phyloP scores from a whole-genome alignment of 2,113 vertebrate species.

The Daubentonia madagascariensis region DNA sequence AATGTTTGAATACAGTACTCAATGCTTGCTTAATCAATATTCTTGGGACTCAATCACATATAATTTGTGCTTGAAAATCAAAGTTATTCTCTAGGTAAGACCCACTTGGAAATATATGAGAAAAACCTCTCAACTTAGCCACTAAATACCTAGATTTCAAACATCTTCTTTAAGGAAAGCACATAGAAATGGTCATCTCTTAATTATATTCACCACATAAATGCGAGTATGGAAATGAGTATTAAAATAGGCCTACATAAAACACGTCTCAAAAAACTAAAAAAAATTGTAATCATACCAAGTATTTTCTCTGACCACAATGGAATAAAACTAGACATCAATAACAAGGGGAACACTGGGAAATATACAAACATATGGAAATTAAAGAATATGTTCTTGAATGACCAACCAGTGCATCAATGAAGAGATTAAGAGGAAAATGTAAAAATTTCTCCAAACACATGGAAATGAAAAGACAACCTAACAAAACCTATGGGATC shows the following conservation, averaged over 20 bases:
- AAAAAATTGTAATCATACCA: too few relatives aligned
- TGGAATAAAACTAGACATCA: too few relatives aligned
- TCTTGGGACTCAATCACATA: background rate
- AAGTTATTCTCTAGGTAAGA: background rate
- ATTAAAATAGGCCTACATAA: background rate
- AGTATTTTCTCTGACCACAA: too few relatives aligned
- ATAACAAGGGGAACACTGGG: too few relatives aligned
- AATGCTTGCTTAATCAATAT: background rate
- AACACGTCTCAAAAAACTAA: too few relatives aligned
- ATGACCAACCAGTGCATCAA: too few relatives aligned
- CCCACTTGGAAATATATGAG: background rate
- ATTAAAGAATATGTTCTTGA: too few relatives aligned
- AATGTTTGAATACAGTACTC: background rate
- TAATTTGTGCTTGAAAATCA: background rate
- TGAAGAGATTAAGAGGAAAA: too few relatives aligned
- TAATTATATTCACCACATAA: background rate
- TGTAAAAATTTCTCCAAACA: too few relatives aligned
- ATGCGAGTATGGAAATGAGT: background rate
- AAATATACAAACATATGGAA: too few relatives aligned
- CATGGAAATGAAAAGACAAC: too few relatives aligned
- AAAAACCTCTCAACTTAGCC: background rate
- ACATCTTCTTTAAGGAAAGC: background rate
- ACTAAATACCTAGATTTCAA: background rate
- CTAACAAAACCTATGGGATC: too few relatives aligned
- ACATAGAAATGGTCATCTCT: background rate